phyloP scores from a whole-genome alignment of 2,888 invertebrate species.

The Drosophila lutescens region DNA sequence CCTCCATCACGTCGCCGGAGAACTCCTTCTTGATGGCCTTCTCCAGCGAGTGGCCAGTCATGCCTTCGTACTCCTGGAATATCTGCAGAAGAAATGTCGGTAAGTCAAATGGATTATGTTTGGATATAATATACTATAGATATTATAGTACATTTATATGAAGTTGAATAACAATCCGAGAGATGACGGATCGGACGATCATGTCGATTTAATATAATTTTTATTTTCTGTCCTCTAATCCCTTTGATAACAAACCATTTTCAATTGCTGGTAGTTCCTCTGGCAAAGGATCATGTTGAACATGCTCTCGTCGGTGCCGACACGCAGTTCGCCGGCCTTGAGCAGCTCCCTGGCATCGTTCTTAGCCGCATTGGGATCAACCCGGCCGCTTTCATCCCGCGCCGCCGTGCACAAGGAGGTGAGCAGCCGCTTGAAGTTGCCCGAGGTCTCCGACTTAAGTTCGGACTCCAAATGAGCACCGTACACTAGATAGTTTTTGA shows the following conservation, averaged over 20 bases:
- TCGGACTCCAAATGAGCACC: slow-evolving; percentile 92
- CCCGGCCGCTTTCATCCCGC: slow-evolving; percentile 89
- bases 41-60: slow-evolving; percentile 92
- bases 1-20: slow-evolving; percentile 92
- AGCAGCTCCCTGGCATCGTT: slow-evolving; percentile 92
- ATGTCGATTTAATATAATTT: too few relatives aligned
- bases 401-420: slow-evolving; percentile 91
- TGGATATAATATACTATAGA: too few relatives aligned
- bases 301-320: slow-evolving; percentile 94
- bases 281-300: slow-evolving; percentile 94
- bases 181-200: too few relatives aligned
- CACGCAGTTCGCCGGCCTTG: slow-evolving; percentile 88
- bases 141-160: too few relatives aligned
- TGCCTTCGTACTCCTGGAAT: slow-evolving; percentile 85
- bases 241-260: slow-evolving; percentile 66
- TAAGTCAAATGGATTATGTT: background rate
- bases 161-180: too few relatives aligned
- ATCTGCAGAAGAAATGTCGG: slow-evolving; percentile 61
- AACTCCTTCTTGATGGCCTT: slow-evolving; percentile 93
- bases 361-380: slow-evolving; percentile 89
- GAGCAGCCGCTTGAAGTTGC: slow-evolving; percentile 95
- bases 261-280: slow-evolving; percentile 88
- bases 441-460: slow-evolving; percentile 94
- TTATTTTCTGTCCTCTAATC: too few relatives aligned
- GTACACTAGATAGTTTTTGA: slow-evolving; percentile 87